Evolutionary conservation across 2,113 vertebrate species (phyloP).

Genomic region (Crocuta crocuta): DNA sequence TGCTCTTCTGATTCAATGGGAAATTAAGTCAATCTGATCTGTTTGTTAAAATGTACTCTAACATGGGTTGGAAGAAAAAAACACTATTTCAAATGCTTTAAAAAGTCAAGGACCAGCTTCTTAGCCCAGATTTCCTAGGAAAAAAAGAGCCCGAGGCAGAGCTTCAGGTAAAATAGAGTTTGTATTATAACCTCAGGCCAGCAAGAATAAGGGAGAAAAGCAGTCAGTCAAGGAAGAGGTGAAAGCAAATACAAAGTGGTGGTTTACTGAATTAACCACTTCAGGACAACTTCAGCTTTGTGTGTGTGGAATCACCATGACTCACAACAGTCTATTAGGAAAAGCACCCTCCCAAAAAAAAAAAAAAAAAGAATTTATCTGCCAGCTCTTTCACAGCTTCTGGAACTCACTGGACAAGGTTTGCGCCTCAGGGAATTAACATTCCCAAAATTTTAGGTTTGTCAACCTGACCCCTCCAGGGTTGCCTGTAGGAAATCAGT

Average conservation of each 20-base stretch:
- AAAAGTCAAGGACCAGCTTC: not conserved
- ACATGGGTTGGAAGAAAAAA: not conserved
- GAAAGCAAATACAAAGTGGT: not conserved
- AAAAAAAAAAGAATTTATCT: not conserved
- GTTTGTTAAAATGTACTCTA: not conserved
- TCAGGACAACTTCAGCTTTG: not conserved
- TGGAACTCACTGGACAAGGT: not conserved
- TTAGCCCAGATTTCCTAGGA: not conserved
- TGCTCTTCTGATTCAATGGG: not conserved
- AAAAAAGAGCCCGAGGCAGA: not conserved
- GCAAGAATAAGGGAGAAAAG: not conserved
- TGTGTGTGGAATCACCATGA: not conserved
- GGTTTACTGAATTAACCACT: not conserved
- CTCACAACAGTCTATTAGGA: not conserved
- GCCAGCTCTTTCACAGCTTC: not conserved
- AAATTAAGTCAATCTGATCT: constrained; percentile 53
- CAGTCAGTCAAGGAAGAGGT: not conserved
- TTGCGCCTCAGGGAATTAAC: not conserved
- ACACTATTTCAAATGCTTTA: not conserved
- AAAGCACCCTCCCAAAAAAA: not conserved
- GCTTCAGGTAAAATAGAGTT: not conserved
- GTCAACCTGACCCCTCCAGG: not conserved
- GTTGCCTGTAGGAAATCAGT: not conserved
- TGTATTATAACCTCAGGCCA: not conserved
- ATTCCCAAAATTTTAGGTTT: not conserved